Evolutionary conservation across 2,113 vertebrate species (phyloP).

Genomic region (Zosterops pallidus): DNA sequence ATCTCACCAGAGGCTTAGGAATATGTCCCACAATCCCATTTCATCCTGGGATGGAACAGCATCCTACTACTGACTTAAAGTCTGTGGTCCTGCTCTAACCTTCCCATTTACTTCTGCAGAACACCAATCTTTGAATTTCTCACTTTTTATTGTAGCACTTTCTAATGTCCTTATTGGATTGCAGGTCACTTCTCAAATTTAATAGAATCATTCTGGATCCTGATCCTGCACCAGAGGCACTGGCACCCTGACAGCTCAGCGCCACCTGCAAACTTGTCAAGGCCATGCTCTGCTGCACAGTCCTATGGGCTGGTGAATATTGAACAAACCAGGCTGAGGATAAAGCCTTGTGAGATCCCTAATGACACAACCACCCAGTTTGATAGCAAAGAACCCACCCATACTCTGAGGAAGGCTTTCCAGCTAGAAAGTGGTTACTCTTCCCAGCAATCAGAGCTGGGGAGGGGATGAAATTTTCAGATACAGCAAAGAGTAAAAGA

Average conservation of each 20-base stretch:
- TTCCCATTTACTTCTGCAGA: not conserved
- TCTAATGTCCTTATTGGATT: not conserved
- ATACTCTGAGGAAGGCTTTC: not conserved
- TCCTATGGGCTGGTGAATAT: not conserved
- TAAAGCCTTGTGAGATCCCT: not conserved
- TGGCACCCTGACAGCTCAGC: not conserved
- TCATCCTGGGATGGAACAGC: not conserved
- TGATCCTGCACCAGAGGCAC: not conserved
- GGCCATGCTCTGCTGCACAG: not conserved
- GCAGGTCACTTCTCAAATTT: not conserved
- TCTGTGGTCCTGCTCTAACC: not conserved
- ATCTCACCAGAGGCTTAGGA: not conserved
- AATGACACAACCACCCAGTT: not conserved
- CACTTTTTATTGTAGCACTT: not conserved
- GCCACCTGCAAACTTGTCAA: not conserved
- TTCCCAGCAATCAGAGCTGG: not conserved
- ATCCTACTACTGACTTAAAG: not conserved
- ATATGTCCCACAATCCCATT: fast-evolving
- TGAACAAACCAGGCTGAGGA: not conserved
- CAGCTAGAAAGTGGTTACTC: not conserved
- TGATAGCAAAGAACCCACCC: not conserved
- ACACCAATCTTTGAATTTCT: not conserved
- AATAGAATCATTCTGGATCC: not conserved
- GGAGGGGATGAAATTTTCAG: not conserved
- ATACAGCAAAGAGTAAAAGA: not conserved